Evolutionary conservation across 2,113 vertebrate genomes (phyloP), one percentile per base, ranked within the genome.

Genomic region (Ardeotis arabs): DNA sequence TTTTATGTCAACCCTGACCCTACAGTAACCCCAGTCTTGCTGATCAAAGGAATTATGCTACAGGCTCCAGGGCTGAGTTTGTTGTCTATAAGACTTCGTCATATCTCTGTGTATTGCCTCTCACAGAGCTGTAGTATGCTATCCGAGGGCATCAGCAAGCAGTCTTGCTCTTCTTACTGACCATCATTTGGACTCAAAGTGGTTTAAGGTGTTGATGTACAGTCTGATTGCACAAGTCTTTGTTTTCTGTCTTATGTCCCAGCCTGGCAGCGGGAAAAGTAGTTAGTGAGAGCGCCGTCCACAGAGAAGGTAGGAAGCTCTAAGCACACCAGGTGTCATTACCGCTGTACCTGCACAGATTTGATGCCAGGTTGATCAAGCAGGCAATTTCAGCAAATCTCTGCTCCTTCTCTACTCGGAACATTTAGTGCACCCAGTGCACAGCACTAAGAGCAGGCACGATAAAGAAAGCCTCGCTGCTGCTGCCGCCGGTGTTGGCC

Each of bases 1-100:
- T 35, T 98, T 97, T 97, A 95, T 98, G 95, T 97, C 96, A 91
- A 91, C 89, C 73, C 88, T 98, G 98, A 98, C 97, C 97, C 96
- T n/a, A 21, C 84, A 82, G 83, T 97, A 97, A 98, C 97, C 97
- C 95, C 94, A 91, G 79, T 74, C 96, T 90, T 89, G 82, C 91
- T 96, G 97, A 98, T 98, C 97, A 98, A 96, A 97, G 94, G 95
- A 88, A 96, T 97, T 96, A 77, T 49, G 84, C 94, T 82, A 78
- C 95, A 95, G 70, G 60, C 79, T 96, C 67, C 74, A 86, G 93
- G 93, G 56, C 73, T 89, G 94, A 81, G 83, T 93, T 72, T 83
- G 39, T 90, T 64, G 50, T 52, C 87, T 95, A 5, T 75, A 45
- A 92, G 81, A 90, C 86, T 88, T 88, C 53, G 70, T 86, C 45